phyloP scores from a whole-genome alignment of 2,797 vertebrate species.

The Tragopan temminckii region DNA sequence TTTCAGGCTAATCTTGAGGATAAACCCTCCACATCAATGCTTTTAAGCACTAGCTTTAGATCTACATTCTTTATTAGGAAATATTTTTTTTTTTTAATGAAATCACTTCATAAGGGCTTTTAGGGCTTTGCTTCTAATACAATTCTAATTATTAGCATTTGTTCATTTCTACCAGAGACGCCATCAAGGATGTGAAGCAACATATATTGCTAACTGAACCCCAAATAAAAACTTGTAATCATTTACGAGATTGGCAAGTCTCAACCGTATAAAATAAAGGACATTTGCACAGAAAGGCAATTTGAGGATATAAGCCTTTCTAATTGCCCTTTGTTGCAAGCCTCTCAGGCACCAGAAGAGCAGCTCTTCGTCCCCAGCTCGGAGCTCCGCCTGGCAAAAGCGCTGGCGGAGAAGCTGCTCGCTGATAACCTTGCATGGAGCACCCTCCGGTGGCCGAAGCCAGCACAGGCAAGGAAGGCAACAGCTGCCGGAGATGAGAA shows the following conservation, averaged over 20 bases:
- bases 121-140: background rate
- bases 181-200: background rate
- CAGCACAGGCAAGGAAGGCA: background rate
- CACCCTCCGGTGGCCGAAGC: slow-evolving; percentile 65
- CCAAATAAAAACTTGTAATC: background rate
- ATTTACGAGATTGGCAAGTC: background rate
- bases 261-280: background rate
- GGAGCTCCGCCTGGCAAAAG: background rate
- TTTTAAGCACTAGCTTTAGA: background rate
- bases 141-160: background rate
- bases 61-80: background rate
- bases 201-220: background rate
- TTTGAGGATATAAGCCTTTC: background rate
- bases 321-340: background rate
- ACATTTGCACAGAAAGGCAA: background rate
- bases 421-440: slow-evolving; percentile 40
- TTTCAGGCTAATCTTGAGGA: slow-evolving; percentile 6
- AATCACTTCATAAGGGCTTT: background rate
- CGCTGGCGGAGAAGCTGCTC: background rate
- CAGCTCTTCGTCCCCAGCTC: background rate
- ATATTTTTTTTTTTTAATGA: no score
- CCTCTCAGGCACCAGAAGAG: background rate
- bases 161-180: background rate
- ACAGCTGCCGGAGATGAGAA: background rate
- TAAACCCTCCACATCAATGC: background rate